phyloP scores from a whole-genome alignment of 92 coral and sea anemone species.

The Epizoanthus fatuus region DNA sequence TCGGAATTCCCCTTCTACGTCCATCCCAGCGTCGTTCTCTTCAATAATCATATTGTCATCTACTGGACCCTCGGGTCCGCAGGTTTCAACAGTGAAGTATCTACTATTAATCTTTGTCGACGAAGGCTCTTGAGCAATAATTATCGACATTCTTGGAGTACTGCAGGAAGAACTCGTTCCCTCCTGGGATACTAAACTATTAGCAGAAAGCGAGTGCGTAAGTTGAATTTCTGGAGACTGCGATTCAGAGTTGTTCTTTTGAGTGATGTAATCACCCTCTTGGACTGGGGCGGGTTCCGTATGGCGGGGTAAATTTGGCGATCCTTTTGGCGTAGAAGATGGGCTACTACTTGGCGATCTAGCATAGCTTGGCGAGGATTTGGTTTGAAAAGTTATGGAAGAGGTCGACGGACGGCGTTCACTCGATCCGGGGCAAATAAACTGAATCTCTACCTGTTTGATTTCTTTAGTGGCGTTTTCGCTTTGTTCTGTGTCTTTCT shows the following conservation, averaged over 20 bases:
- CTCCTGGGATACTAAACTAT: constrained; percentile 53
- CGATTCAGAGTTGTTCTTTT: background rate
- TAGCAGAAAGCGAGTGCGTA: constrained; percentile 6
- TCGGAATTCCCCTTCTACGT: constrained; percentile 86
- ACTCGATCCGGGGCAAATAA: constrained; percentile 18
- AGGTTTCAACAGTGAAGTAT: constrained; percentile 86
- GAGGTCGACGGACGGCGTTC: constrained; percentile 38
- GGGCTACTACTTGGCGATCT: constrained; percentile 17
- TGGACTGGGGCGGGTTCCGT: constrained; percentile 7
- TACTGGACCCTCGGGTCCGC: constrained; percentile 57
- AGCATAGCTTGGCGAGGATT: background rate
- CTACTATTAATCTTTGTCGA: constrained; percentile 89
- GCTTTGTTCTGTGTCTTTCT: constrained; percentile 13
- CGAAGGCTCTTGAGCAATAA: constrained; percentile 89
- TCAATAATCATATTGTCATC: constrained; percentile 64
- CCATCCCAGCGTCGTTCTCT: constrained; percentile 72
- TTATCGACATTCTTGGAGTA: constrained; percentile 88
- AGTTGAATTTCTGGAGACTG: constrained; percentile 10
- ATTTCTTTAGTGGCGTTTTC: background rate
- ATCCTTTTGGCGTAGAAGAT: constrained; percentile 21
- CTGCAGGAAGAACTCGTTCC: constrained; percentile 74
- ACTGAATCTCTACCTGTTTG: constrained; percentile 27
- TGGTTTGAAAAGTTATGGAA: constrained; percentile 16
- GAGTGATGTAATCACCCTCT: background rate
- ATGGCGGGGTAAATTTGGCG: constrained; percentile 3